phyloP scores from a whole-genome alignment of 1,140 invertebrate genomes.

The Solenopsis fugax region DNA sequence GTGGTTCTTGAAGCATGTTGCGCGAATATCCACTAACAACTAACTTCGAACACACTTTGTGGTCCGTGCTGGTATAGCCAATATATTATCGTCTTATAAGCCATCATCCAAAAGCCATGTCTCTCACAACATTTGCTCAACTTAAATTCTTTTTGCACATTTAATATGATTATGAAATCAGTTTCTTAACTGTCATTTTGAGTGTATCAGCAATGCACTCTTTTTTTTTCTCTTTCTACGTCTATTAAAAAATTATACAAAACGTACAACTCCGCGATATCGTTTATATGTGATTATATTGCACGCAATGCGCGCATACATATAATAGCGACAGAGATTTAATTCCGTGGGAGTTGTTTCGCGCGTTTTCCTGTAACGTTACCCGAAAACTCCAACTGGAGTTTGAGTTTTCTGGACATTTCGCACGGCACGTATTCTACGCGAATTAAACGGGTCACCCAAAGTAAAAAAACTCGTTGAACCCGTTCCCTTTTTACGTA shows the following conservation, averaged over 20 bases:
- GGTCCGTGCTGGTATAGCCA: slow-evolving; percentile 6
- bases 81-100: slow-evolving; percentile 45
- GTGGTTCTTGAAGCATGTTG: slow-evolving; percentile 49
- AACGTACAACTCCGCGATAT: not conserved
- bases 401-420: slow-evolving; percentile 63
- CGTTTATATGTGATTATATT: slow-evolving; percentile 8
- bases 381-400: slow-evolving; percentile 47
- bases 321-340: slow-evolving; percentile 53
- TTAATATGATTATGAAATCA: not conserved
- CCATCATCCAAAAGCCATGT: slow-evolving; percentile 25
- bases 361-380: slow-evolving; percentile 54
- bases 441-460: slow-evolving; percentile 74
- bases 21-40: slow-evolving; percentile 46
- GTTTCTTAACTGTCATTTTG: not conserved
- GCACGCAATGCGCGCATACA: slow-evolving; percentile 31
- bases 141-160: not conserved
- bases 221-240: not conserved
- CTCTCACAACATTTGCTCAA: slow-evolving; percentile 25
- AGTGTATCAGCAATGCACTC: not conserved
- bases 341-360: slow-evolving; percentile 58
- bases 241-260: not conserved
- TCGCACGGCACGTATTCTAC: slow-evolving; percentile 59
- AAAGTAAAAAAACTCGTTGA: slow-evolving; percentile 70
- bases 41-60: slow-evolving; percentile 46
- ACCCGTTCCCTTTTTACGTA: slow-evolving; percentile 60